Base-by-base conservation (phyloP, 1,140 invertebrate species). In the Lepidotrigona ventralis region DNA sequence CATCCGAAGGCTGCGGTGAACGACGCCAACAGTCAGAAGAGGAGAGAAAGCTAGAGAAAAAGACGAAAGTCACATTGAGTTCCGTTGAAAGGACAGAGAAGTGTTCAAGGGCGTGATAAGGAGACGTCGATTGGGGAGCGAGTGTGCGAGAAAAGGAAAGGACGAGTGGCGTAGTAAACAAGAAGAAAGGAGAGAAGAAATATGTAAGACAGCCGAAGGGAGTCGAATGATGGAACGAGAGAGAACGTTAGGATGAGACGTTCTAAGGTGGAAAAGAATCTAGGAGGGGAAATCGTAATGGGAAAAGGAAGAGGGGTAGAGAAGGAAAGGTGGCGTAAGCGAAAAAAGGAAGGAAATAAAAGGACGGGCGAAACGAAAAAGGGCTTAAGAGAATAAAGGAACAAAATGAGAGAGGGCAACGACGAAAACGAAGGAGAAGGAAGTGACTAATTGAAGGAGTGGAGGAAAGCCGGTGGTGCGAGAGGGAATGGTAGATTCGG, bases 391-490 rank as follows among this genome's bases (percentile, higher is more conserved):
- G 74, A 69, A 66, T 19, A 53, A 64, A 53, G 51, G 51, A 54
- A 54, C 60, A 75, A 39, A 70, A 66, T 15, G 80, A 72, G 46
- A 53, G 72, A 53, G 72, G 21, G 68, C 19, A 51, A 69, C 64
- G 56, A 60, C 64, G 86, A 85, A 83, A 88, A 85, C 60, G 69
- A 83, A 79, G 77, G 77, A 88, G 86, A 70, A 90, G 82, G 88
- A 87, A 88, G 80, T 88, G 87, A 86, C 86, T 86, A 79, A 88
- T 88, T 86, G 87, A 88, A 88, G 87, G 79, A 88, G 86, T 80
- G 84, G 87, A 88, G 84, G 77, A 81, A 86, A 88, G 77, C 72
- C 86, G 19, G 12, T 68, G 79, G 84, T 58, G 71, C 51, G 76
- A 84, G 88, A 80, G 70, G 68, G 77, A 87, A 19, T 8, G 72